Conservation (phyloP, 2,113 vertebrate species). For the Dolichallabes microphthalmus region DNA sequence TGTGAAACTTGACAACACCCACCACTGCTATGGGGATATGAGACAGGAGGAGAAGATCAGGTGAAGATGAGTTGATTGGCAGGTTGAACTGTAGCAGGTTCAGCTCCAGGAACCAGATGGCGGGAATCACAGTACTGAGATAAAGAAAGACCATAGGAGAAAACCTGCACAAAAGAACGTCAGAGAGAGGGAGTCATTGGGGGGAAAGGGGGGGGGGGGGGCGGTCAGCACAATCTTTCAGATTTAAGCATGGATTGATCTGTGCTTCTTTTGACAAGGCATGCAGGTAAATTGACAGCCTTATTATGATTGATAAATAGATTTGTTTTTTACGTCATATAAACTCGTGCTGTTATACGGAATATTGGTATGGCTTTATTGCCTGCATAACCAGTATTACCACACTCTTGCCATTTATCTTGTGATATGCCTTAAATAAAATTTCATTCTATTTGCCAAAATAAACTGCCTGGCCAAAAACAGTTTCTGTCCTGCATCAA, state of each 20-base stretch:
- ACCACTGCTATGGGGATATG: conserved; percentile 66
- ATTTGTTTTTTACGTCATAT: no score
- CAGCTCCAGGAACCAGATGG: conserved; percentile 75
- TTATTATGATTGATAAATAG: no score
- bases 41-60: conserved; percentile 59
- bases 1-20: conserved; percentile 36
- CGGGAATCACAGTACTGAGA: conserved; percentile 72
- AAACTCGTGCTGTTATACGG: no score
- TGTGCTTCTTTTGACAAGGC: background rate
- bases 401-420: background rate
- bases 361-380: no score
- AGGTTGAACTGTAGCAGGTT: conserved; percentile 68
- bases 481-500: no score
- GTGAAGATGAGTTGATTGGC: conserved; percentile 62
- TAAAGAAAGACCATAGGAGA: conserved; percentile 76
- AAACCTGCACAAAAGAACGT: conserved; percentile 59
- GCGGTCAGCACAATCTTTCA: conserved; percentile 30
- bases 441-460: background rate
- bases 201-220: background rate
- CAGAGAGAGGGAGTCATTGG: background rate
- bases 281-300: conserved; percentile 29
- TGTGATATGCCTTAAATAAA: background rate
- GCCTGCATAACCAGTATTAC: background rate
- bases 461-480: background rate
- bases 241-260: conserved; percentile 53